Evolutionary conservation across 2,113 vertebrate species (phyloP).

Genomic region (Heterochromis multidens): DNA sequence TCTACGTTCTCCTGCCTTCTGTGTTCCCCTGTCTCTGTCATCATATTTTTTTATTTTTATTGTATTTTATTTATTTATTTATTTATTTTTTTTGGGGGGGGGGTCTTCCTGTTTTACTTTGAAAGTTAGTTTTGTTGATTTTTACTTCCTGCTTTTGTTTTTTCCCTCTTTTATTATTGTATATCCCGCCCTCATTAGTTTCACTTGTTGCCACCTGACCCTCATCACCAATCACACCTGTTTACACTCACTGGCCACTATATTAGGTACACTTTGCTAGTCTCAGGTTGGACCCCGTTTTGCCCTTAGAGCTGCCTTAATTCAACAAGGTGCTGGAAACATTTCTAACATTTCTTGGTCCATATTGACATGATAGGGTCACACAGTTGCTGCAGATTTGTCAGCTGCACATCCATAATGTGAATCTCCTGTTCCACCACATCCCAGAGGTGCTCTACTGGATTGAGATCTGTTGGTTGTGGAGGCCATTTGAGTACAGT

Average conservation of each 20-base stretch:
- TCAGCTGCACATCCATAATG: too few relatives aligned
- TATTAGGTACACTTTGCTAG: neutral
- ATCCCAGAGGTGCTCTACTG: too few relatives aligned
- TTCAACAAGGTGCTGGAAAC: too few relatives aligned
- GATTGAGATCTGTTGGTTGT: too few relatives aligned
- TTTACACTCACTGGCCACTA: rapidly evolving
- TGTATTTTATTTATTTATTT: too few relatives aligned
- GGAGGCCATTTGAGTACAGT: too few relatives aligned
- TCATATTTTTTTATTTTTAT: neutral
- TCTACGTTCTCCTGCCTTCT: neutral
- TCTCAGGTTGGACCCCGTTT: too few relatives aligned
- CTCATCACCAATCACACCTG: neutral
- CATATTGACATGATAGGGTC: too few relatives aligned
- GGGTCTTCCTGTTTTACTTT: neutral
- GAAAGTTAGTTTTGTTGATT: neutral
- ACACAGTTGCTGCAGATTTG: too few relatives aligned
- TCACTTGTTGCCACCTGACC: neutral
- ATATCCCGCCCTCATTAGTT: neutral
- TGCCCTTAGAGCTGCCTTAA: too few relatives aligned
- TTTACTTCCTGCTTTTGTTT: neutral
- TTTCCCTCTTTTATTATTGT: neutral
- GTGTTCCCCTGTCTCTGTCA: neutral
- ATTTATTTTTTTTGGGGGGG: neutral
- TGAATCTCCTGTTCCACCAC: too few relatives aligned
- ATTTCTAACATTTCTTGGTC: too few relatives aligned